Percentiles rank a stretch among this genome's conserved stretches.
Evolutionary conservation across 2,888 invertebrate species (phyloP).

Genomic region (Drosophila nigritarsus): DNA sequence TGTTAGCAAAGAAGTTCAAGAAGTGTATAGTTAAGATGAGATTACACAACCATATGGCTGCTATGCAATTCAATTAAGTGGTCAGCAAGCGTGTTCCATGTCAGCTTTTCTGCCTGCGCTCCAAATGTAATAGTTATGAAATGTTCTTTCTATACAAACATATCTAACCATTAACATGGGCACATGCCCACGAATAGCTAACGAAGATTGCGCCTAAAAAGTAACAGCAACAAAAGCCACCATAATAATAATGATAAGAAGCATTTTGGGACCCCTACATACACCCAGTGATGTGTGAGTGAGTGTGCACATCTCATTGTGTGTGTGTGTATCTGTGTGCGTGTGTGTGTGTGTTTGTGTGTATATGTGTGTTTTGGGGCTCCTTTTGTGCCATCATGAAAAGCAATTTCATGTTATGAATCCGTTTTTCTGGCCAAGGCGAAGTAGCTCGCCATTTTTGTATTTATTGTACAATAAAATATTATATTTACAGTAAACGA

Average conservation of each 20-base stretch:
- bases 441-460: conserved; percentile 63
- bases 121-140: conserved; percentile 66
- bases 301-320: conserved; percentile 15
- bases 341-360: conserved; percentile 5
- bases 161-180: conserved; percentile 59
- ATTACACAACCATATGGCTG: not conserved
- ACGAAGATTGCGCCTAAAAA: conserved; percentile 21
- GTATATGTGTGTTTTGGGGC: conserved; percentile 28
- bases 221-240: conserved; percentile 33
- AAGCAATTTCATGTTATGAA: conserved; percentile 80
- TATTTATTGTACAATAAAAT: conserved; percentile 79
- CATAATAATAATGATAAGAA: conserved; percentile 20
- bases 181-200: conserved; percentile 25
- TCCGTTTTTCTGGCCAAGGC: conserved; percentile 69
- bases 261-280: conserved; percentile 37
- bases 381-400: conserved; percentile 66
- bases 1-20: not conserved
- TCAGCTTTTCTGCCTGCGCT: conserved; percentile 1
- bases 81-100: conserved; percentile 2
- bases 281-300: conserved; percentile 34
- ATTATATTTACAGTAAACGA: conserved; percentile 77
- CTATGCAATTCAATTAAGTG: not conserved
- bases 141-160: conserved; percentile 47
- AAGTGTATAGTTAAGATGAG: not conserved
- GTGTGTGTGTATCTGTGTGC: conserved; percentile 29